These are phyloP conservation scores for Molossus molossus DNA, from an alignment of 2,797 vertebrate genomes.

Conservation along the genomic window DNA sequence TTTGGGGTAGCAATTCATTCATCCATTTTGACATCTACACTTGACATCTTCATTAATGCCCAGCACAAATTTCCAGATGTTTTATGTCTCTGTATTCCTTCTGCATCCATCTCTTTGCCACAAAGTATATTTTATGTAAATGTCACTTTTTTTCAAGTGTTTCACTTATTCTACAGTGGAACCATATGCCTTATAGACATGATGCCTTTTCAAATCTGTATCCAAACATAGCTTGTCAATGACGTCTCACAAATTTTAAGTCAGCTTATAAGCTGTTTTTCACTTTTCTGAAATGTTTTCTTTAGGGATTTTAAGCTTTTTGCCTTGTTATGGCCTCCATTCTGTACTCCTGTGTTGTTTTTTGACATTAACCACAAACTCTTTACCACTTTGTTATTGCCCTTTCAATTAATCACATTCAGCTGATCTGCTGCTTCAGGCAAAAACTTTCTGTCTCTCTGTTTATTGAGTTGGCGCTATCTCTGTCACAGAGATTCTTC, in stretches of 20 bases:
- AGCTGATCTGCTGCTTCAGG: neutral
- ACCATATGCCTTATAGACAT: constrained; percentile 77
- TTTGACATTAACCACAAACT: constrained; percentile 22
- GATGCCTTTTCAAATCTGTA: constrained; percentile 71
- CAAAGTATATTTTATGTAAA: constrained; percentile 79
- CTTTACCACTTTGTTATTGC: constrained; percentile 48
- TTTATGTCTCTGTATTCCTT: constrained; percentile 78
- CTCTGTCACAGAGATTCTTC: constrained; percentile 41
- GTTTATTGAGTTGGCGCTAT: constrained; percentile 14
- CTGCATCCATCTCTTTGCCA: constrained; percentile 44
- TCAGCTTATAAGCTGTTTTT: constrained; percentile 74
- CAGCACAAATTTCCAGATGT: constrained; percentile 46
- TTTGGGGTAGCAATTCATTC: constrained; percentile 81
- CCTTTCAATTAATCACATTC: constrained; percentile 60
- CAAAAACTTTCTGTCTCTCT: neutral
- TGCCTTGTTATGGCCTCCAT: constrained; percentile 51
- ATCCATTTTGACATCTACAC: constrained; percentile 82
- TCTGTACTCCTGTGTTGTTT: neutral
- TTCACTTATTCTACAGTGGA: constrained; percentile 70
- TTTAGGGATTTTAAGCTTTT: constrained; percentile 62
- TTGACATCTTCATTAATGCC: constrained; percentile 85
- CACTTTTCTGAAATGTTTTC: constrained; percentile 71
- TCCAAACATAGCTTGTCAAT: constrained; percentile 74
- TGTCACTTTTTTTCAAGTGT: constrained; percentile 57
- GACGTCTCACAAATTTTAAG: constrained; percentile 74